A percentile compares a stretch with the other conserved stretches of the same genome.
Evolutionary conservation across 2,888 invertebrate genomes (phyloP).

Genomic region (Anthrax anthrax): DNA sequence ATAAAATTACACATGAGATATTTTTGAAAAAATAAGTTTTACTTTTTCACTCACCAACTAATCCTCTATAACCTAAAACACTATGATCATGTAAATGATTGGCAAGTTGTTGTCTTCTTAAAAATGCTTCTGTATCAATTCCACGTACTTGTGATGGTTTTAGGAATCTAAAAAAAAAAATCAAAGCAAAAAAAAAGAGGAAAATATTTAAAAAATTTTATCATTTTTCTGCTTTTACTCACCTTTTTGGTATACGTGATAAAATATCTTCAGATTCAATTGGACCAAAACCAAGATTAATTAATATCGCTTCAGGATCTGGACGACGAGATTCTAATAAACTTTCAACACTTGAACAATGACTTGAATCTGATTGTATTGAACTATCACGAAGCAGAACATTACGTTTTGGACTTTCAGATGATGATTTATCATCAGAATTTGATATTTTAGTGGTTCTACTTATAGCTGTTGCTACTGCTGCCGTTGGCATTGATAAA

Average conservation of each 20-base stretch:
- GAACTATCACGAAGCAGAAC: constrained; percentile 27
- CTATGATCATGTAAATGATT: constrained; percentile 60
- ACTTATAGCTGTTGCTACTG: too few relatives aligned
- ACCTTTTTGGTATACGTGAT: constrained; percentile 59
- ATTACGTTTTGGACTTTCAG: constrained; percentile 7
- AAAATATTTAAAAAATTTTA: not conserved
- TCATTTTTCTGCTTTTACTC: too few relatives aligned
- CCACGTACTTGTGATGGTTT: constrained; percentile 65
- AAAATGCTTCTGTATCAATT: constrained; percentile 59
- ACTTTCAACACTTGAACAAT: constrained; percentile 67
- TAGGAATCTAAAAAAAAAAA: constrained; percentile 42
- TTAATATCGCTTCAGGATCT: constrained; percentile 77
- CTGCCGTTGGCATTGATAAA: constrained; percentile 5
- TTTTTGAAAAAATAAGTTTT: too few relatives aligned
- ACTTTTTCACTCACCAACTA: constrained; percentile 42
- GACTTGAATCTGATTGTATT: constrained; percentile 39
- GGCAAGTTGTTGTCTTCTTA: constrained; percentile 57
- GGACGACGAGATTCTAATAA: constrained; percentile 69
- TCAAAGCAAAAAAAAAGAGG: not conserved
- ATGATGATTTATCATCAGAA: not conserved
- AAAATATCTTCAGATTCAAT: constrained; percentile 50
- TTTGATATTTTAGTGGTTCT: too few relatives aligned
- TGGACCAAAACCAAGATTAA: constrained; percentile 69
- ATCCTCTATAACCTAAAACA: constrained; percentile 58
- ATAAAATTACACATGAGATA: too few relatives aligned